Evolutionary conservation across 2,888 invertebrate species (phyloP).

Genomic region (Ochropleura plecta): DNA sequence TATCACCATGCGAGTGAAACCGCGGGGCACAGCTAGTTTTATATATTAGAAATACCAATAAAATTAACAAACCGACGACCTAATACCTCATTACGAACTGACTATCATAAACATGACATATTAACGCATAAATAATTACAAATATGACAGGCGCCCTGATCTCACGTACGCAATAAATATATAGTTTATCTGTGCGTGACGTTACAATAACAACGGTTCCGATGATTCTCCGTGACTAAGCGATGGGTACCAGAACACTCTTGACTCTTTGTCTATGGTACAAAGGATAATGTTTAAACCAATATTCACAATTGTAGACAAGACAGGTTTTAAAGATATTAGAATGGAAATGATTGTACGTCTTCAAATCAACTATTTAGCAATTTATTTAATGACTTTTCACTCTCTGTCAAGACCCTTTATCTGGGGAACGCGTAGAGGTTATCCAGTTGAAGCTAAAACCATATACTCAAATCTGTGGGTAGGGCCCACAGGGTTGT

Average conservation of each 20-base stretch:
- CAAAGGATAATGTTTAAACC: not conserved
- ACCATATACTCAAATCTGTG: too few species aligned
- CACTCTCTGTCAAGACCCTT: too few species aligned
- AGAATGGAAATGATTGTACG: not conserved
- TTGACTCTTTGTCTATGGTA: not conserved
- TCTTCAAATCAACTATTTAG: too few species aligned
- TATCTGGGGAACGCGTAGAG: too few species aligned
- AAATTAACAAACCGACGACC: slow-evolving; percentile 21
- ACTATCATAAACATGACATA: slow-evolving; percentile 31
- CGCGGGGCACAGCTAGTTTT: too few species aligned
- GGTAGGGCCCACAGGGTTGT: too few species aligned
- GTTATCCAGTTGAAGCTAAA: too few species aligned
- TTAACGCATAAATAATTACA: slow-evolving; percentile 19
- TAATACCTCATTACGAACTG: slow-evolving; percentile 52
- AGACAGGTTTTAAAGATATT: slow-evolving; percentile 9
- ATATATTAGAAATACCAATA: not conserved
- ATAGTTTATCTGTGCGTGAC: slow-evolving; percentile 36
- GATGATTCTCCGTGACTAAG: slow-evolving; percentile 8
- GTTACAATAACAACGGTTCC: slow-evolving; percentile 1
- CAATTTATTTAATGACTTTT: too few species aligned
- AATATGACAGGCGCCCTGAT: slow-evolving; percentile 49
- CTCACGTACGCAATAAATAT: slow-evolving; percentile 73
- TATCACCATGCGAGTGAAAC: too few species aligned
- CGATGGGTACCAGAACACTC: not conserved
- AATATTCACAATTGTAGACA: not conserved